phyloP scores from a whole-genome alignment of 1,140 invertebrate species.

The Cotesia typhae region DNA sequence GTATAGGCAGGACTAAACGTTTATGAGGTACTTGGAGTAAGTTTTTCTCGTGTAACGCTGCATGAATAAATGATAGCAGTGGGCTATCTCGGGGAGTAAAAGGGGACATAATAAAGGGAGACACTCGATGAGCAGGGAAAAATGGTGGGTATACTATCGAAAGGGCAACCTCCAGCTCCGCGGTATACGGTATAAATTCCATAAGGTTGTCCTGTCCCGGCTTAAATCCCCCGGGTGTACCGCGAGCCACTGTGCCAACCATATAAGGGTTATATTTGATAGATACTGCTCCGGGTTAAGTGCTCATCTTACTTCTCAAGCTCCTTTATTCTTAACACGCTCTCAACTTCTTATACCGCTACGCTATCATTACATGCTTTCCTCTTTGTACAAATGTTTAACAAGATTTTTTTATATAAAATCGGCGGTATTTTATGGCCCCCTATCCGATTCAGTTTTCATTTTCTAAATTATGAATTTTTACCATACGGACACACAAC shows the following conservation, averaged over 20 bases:
- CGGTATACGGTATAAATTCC: slow-evolving; percentile 65
- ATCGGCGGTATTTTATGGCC: too few relatives aligned
- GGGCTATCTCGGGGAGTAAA: slow-evolving; percentile 28
- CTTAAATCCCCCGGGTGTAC: slow-evolving; percentile 50
- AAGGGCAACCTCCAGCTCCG: slow-evolving; percentile 39
- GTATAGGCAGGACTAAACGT: slow-evolving; percentile 32
- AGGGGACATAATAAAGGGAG: background rate
- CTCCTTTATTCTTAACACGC: background rate
- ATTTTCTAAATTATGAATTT: too few relatives aligned
- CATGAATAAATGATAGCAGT: slow-evolving; percentile 65
- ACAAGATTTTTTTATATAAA: background rate
- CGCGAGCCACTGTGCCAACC: slow-evolving; percentile 43
- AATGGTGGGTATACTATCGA: slow-evolving; percentile 20
- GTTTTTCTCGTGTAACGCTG: slow-evolving; percentile 60
- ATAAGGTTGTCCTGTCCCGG: slow-evolving; percentile 57
- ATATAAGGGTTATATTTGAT: slow-evolving; percentile 65
- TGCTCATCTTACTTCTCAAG: slow-evolving; percentile 65
- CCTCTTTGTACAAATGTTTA: slow-evolving; percentile 1
- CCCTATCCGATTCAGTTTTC: too few relatives aligned
- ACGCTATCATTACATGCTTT: background rate
- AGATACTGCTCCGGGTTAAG: slow-evolving; percentile 60
- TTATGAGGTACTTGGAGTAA: slow-evolving; percentile 47
- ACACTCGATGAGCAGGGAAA: slow-evolving; percentile 19
- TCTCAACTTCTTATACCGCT: background rate
- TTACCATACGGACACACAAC: too few relatives aligned